phyloP scores from a whole-genome alignment of 37 sponge, comb jelly and placozoan genomes.

The Petrosia ficiformis region DNA sequence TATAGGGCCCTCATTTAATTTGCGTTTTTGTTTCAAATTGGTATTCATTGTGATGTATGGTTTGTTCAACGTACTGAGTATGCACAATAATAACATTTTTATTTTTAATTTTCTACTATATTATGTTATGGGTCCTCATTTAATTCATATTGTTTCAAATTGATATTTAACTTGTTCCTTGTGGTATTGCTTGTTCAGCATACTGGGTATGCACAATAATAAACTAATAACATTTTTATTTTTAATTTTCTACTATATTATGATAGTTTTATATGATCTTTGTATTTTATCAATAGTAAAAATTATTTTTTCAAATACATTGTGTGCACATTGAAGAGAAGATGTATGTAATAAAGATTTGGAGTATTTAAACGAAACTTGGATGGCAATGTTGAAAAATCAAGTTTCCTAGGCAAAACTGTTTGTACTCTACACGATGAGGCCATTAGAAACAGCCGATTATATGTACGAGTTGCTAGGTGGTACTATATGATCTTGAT shows the following conservation, averaged over 20 bases:
- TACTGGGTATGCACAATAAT: neutral
- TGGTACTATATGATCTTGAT: no score
- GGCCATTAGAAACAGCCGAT: no score
- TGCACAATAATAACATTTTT: neutral
- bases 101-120: neutral
- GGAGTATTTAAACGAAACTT: slow-evolving; percentile 22
- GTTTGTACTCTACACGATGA: no score
- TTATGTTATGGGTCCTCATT: no score
- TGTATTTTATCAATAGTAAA: no score
- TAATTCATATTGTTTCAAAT: no score
- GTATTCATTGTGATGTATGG: no score
- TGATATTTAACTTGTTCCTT: neutral
- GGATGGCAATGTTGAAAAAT: slow-evolving; percentile 16
- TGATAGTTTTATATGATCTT: no score
- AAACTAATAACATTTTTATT: neutral
- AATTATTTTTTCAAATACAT: no score
- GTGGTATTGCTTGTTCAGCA: neutral
- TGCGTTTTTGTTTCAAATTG: no score
- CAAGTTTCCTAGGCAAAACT: slow-evolving; percentile 5
- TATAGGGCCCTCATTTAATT: no score
- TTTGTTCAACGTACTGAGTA: neutral
- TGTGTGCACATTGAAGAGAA: slow-evolving; percentile 10
- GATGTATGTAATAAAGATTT: slow-evolving; percentile 34
- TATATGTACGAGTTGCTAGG: no score
- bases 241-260: neutral